These are phyloP conservation scores for Ceratina japonica DNA, from an alignment of 1,140 invertebrate species.

Conservation along the genomic window DNA sequence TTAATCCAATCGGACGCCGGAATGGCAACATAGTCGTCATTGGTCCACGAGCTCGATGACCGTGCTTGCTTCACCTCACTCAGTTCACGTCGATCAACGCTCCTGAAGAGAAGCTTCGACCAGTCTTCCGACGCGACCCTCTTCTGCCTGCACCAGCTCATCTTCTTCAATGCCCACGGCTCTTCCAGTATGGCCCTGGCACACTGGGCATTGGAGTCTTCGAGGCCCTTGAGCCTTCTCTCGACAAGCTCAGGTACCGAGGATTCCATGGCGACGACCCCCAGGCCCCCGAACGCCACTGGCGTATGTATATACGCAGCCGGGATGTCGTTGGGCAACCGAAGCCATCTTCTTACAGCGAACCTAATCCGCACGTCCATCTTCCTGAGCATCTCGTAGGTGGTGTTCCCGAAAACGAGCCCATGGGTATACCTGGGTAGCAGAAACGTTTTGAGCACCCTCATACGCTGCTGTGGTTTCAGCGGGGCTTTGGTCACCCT, in stretches of 20 bases:
- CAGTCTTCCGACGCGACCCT: background rate
- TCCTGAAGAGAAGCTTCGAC: background rate
- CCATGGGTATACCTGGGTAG: constrained; percentile 37
- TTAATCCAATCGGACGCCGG: background rate
- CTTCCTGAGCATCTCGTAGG: constrained; percentile 54
- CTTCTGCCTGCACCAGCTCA: background rate
- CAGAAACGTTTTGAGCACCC: background rate
- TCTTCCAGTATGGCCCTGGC: background rate
- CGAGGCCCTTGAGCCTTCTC: background rate
- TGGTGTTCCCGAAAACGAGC: constrained; percentile 58
- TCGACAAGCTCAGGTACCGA: background rate
- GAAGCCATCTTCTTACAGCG: constrained; percentile 64
- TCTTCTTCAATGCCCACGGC: background rate
- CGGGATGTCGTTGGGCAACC: constrained; percentile 67
- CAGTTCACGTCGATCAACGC: background rate
- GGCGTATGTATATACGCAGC: constrained; percentile 68
- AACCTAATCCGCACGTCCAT: constrained; percentile 62
- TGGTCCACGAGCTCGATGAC: background rate
- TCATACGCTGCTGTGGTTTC: background rate
- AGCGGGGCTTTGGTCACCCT: background rate
- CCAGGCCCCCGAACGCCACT: too few relatives aligned
- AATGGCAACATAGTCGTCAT: background rate
- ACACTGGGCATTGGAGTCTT: background rate
- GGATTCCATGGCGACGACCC: background rate
- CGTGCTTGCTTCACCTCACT: background rate